Evolutionary conservation across 2,888 invertebrate genomes (phyloP).

Genomic region (Phlogophora meticulosa): DNA sequence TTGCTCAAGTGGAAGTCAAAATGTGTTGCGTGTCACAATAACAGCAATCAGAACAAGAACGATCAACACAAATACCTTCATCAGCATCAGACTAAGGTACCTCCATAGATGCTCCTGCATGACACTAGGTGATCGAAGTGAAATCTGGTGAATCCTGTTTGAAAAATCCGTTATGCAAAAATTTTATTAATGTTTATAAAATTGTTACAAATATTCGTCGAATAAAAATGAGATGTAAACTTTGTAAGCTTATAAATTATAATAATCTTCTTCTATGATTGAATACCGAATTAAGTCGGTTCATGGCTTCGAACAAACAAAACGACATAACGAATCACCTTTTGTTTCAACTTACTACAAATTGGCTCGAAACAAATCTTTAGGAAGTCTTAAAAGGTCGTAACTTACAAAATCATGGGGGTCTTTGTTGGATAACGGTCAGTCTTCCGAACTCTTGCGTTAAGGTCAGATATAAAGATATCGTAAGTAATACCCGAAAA

Average conservation of each 20-base stretch:
- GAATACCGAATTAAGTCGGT: neutral
- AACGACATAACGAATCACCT: constrained; percentile 27
- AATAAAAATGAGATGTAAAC: constrained; percentile 14
- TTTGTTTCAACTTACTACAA: constrained; percentile 28
- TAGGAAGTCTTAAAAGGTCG: constrained; percentile 52
- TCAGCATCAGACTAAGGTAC: constrained; percentile 1
- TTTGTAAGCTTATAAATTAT: constrained; percentile 29
- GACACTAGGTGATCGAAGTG: constrained; percentile 24
- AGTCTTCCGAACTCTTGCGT: constrained; percentile 63
- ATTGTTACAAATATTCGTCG: constrained; percentile 8
- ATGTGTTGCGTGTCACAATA: neutral
- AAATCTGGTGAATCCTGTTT: constrained; percentile 32
- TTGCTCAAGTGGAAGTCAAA: constrained; percentile 19
- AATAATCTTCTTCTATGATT: constrained; percentile 46
- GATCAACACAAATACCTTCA: neutral
- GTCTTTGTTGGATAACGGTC: constrained; percentile 55
- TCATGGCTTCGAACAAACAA: constrained; percentile 9
- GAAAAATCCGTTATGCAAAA: constrained; percentile 1
- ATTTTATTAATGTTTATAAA: constrained; percentile 29
- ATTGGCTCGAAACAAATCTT: constrained; percentile 48
- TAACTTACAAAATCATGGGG: constrained; percentile 35
- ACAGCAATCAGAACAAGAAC: constrained; percentile 1
- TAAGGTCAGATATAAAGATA: constrained; percentile 57
- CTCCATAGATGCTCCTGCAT: neutral
- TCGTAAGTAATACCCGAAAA: constrained; percentile 43